Evolutionary conservation across 1,140 invertebrate species (phyloP), one percentile per base, ranked within the genome.

Genomic region (Chrysomallon squamiferum): DNA sequence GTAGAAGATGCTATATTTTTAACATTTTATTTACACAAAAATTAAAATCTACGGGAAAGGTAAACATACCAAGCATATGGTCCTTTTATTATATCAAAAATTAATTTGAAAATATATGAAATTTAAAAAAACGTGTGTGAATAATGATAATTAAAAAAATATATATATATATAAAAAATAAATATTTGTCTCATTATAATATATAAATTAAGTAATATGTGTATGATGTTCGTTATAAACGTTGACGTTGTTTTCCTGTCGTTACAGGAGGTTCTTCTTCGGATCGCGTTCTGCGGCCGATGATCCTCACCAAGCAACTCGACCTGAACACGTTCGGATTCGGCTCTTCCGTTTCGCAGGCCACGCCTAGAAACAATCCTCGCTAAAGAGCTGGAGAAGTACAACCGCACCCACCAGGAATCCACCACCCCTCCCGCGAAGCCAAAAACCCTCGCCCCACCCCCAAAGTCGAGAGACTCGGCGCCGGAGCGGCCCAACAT

Each of bases 301-400:
- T 86, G 85, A 86, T 85, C 61, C 72, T 85, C 43, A 82, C 85
- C 2, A 86, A 86, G 58, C 85, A 86, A 59, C 70, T 86, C 49
- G 84, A 85, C 32, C 69, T 84, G 15, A 75, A 69, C 18, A 58
- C 62, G 18, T 52, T 71, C 49, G 72, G 72, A 29, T 75, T 74
- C 49, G 75, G 73, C 32, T 72, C 83, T 43, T 71, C 77, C 1
- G 77, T 74, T 59, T 75, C 79, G 9, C 59, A 73, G 5, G 67
- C 77, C 27, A 85, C 84, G 1, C 85, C 85, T 2, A 54, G 85
- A 30, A 79, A 77, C 25, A 84, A 85, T 62, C 67, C n/a, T 86
- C 29, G 73, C 80, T 18, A 84, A 83, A 54, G 85, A 87, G 68
- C 69, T 86, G 35, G 84, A 86, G 65, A 87, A 86, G 66, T 86